phyloP scores from a whole-genome alignment of 2,888 invertebrate genomes.

The Sicus ferrugineus region DNA sequence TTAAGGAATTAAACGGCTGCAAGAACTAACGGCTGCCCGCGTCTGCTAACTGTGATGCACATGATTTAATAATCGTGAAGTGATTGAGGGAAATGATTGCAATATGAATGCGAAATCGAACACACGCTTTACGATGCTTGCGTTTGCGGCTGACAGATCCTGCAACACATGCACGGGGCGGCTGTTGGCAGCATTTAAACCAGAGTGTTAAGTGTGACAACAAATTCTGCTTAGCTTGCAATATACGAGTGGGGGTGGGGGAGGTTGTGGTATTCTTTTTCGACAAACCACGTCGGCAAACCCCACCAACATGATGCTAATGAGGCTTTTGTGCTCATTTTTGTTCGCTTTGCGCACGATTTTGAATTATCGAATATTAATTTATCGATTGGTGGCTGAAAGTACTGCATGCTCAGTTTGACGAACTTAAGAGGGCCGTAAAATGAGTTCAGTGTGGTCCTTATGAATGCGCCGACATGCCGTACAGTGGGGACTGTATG shows the following conservation, averaged over 20 bases:
- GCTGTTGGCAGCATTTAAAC: slow-evolving; percentile 39
- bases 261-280: background rate
- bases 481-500: background rate
- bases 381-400: slow-evolving; percentile 37
- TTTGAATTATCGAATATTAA: slow-evolving; percentile 42
- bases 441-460: background rate
- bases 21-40: no score
- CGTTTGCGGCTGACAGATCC: background rate
- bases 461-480: background rate
- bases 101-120: background rate
- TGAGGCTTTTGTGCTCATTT: slow-evolving; percentile 31
- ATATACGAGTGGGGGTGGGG: slow-evolving; percentile 41
- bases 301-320: slow-evolving; percentile 26
- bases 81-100: background rate
- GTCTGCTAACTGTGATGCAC: no score
- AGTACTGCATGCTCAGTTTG: background rate
- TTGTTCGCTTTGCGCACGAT: slow-evolving; percentile 11
- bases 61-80: no score
- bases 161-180: background rate
- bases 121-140: background rate
- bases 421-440: background rate
- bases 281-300: background rate
- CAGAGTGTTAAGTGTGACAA: slow-evolving; percentile 44
- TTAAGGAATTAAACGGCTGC: no score
- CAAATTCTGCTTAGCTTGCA: slow-evolving; percentile 54